A percentile compares a stretch with the other conserved stretches of the same genome.
phyloP scores from a whole-genome alignment of 2,888 invertebrate species.

The Lithophane socia region DNA sequence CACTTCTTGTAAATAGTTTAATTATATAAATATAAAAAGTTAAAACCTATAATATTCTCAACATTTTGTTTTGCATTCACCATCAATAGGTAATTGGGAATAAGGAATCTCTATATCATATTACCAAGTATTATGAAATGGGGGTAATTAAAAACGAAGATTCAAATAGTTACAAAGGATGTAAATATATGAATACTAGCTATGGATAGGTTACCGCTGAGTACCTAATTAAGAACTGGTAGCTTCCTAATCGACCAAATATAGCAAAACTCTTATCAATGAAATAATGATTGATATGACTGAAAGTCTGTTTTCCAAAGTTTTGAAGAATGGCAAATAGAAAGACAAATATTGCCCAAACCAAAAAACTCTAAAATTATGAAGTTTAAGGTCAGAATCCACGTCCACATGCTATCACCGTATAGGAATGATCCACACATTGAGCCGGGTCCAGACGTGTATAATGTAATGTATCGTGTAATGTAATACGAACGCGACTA shows the following conservation, averaged over 20 bases:
- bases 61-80: too few species aligned
- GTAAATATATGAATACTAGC: background rate
- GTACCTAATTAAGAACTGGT: background rate
- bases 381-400: constrained; percentile 29
- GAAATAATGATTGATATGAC: constrained; percentile 46
- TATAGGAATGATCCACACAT: constrained; percentile 68
- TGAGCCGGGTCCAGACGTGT: background rate
- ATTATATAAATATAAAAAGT: background rate
- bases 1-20: background rate
- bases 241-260: background rate
- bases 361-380: constrained; percentile 31
- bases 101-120: background rate
- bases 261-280: constrained; percentile 11
- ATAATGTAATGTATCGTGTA: background rate
- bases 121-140: background rate
- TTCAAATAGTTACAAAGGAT: background rate
- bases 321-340: constrained; percentile 13
- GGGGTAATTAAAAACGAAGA: background rate
- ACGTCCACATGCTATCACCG: constrained; percentile 89
- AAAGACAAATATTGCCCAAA: constrained; percentile 25
- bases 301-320: constrained; percentile 13
- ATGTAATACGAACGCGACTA: background rate
- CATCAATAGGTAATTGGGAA: background rate
- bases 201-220: background rate
- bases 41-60: background rate